These are phyloP conservation scores for Mycetomoellerius zeteki DNA, from an alignment of 1,140 invertebrate species.

Conservation along the genomic window DNA sequence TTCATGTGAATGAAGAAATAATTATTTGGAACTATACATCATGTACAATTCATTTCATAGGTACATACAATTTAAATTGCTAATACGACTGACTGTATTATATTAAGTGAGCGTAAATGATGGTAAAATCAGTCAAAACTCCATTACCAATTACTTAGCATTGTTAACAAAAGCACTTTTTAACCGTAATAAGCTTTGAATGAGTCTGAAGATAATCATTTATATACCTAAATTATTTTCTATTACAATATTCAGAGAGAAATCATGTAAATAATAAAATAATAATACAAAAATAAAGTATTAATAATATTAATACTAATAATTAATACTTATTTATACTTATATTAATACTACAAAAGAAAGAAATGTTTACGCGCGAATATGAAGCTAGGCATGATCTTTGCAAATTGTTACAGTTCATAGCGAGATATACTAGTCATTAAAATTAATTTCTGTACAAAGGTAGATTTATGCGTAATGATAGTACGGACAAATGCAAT, in stretches of 20 bases:
- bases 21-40: neutral
- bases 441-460: constrained; percentile 21
- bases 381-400: neutral
- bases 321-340: constrained; percentile 22
- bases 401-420: neutral
- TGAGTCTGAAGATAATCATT: neutral
- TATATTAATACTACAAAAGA: neutral
- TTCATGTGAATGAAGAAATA: neutral
- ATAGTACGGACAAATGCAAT: neutral
- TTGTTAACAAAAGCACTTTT: neutral
- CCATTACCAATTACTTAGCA: neutral
- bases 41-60: neutral
- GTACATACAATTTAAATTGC: neutral
- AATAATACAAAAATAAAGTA: no score
- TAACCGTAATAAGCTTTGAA: neutral
- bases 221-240: neutral
- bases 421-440: neutral
- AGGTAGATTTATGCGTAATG: neutral
- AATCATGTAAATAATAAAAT: neutral
- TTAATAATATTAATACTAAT: neutral
- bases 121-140: neutral
- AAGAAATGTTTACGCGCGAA: neutral
- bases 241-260: constrained; percentile 3
- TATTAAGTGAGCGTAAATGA: neutral
- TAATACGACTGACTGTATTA: neutral